Evolutionary conservation across 2,888 invertebrate genomes (phyloP), one percentile per base, ranked within the genome.

Genomic region (Phymatocera aterrima): DNA sequence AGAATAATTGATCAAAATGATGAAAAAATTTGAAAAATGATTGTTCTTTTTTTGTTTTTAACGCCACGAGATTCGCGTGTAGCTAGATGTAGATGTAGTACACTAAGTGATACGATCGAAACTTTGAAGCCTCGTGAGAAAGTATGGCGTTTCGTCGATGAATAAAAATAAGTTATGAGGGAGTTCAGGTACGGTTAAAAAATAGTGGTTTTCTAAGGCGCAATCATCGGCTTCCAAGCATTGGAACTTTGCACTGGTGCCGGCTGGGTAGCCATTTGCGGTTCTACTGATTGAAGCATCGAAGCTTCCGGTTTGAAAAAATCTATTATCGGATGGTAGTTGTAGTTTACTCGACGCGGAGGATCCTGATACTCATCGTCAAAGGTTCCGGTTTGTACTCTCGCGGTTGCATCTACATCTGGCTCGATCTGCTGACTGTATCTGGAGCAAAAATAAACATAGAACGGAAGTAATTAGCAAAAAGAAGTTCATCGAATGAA

Each of bases 291-390:
- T 78, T 90, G 87, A 15, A 90, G 81, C 89, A 89, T 88, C 68
- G 89, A 86, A 15, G 90, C 89, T 80, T 90, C 89, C 24, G 91
- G 89, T 82, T 93, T 94, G 88, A 96, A 96, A 88, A 95, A 96
- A 86, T 96, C 96, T 83, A 96, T 95, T 68, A 96, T 96, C 1
- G 96, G 96, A 90, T 96, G 96, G 85, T 96, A 96, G 87, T 94
- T 95, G 87, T 96, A 96, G 91, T 96, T 96, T 57, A 96, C 93
- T 85, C 94, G 92, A 85, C 93, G 92, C 21, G 87, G 86, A 6
- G 83, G 83, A n/a, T 85, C 84, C 61, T 89, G 88, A 21, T 89
- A 88, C 65, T 89, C 89, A 40, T 90, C 90, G 78, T 87, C 88
- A 75, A 89, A 89, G n/a, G 86, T 86, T 21, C 86, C 85, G 61